Percentiles rank a stretch among this genome's conserved stretches.
Evolutionary conservation across 2,888 invertebrate species (phyloP).

Genomic region (Artemia sp.): DNA sequence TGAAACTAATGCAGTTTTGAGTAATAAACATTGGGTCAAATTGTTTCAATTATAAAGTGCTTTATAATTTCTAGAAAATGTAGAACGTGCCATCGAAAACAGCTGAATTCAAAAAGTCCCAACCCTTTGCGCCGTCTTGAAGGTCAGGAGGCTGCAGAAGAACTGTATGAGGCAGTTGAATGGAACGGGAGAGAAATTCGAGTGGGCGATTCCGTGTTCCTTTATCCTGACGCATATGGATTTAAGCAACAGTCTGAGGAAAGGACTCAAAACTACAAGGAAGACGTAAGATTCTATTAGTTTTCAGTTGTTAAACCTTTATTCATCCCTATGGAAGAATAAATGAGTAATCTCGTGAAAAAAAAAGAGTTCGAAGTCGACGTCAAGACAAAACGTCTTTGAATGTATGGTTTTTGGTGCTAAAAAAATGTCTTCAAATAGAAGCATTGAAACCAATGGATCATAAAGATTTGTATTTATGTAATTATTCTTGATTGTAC

Average conservation of each 20-base stretch:
- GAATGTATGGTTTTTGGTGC: too few relatives aligned
- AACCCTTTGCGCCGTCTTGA: not conserved
- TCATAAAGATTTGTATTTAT: too few relatives aligned
- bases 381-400: too few relatives aligned
- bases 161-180: slow-evolving; percentile 30
- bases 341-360: too few relatives aligned
- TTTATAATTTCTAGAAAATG: not conserved
- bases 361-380: too few relatives aligned
- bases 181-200: slow-evolving; percentile 37
- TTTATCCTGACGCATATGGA: slow-evolving; percentile 45
- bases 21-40: too few relatives aligned
- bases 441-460: too few relatives aligned
- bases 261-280: slow-evolving; percentile 29
- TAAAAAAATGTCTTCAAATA: too few relatives aligned
- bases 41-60: too few relatives aligned
- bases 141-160: slow-evolving; percentile 22
- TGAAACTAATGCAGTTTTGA: too few relatives aligned
- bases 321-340: too few relatives aligned
- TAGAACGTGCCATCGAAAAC: not conserved
- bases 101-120: not conserved
- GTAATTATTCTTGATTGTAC: not conserved
- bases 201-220: slow-evolving; percentile 49
- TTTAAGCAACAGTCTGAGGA: slow-evolving; percentile 34
- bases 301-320: slow-evolving; percentile 2
- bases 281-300: not conserved